phyloP scores from a whole-genome alignment of 2,113 vertebrate genomes.

The Trematocara stigmaticum region DNA sequence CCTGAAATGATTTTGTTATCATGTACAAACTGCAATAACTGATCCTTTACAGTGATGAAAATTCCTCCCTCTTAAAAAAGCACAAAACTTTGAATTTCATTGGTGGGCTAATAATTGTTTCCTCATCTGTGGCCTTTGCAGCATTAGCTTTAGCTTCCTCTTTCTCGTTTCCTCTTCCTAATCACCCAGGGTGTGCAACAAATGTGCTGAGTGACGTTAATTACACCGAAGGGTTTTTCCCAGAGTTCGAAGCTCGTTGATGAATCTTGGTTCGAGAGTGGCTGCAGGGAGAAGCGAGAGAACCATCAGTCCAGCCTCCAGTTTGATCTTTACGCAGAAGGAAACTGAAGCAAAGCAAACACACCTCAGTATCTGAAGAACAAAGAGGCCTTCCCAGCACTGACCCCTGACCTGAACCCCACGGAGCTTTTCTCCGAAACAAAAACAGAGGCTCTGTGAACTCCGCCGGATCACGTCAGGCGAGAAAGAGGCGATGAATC shows the following conservation, averaged over 20 bases:
- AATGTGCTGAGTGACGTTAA: background rate
- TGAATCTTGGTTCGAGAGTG: background rate
- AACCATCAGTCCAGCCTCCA: background rate
- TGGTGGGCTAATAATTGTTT: background rate
- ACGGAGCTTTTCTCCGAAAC: background rate
- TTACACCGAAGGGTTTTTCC: background rate
- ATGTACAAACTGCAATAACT: background rate
- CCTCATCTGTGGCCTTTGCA: background rate
- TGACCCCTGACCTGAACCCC: background rate
- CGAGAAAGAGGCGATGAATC: background rate
- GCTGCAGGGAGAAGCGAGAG: background rate
- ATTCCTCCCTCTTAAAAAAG: background rate
- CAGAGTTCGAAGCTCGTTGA: background rate
- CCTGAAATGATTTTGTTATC: fast-evolving
- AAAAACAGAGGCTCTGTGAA: background rate
- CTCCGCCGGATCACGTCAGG: background rate
- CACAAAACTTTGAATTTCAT: background rate
- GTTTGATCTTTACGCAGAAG: background rate
- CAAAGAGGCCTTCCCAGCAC: background rate
- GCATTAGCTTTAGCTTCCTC: background rate
- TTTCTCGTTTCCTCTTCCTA: background rate
- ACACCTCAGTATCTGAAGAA: background rate
- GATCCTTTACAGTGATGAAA: background rate
- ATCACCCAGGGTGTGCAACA: background rate
- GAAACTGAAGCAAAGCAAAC: background rate